These are phyloP conservation scores for Branchellion lobata DNA, from an alignment of 2,888 invertebrate genomes.

Conservation along the genomic window DNA sequence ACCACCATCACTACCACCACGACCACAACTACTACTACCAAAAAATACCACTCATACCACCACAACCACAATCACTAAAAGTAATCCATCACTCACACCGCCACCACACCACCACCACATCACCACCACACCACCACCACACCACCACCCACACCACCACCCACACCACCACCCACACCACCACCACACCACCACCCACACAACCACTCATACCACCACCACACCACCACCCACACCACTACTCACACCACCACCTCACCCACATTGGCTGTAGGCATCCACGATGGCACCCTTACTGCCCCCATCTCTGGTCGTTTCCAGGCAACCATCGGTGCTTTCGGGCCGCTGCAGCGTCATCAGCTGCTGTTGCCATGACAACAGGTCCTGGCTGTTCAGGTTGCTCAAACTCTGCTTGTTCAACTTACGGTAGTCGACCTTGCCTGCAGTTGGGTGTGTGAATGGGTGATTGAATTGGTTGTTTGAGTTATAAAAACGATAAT, in stretches of 20 bases:
- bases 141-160: background rate
- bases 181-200: background rate
- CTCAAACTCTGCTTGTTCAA: background rate
- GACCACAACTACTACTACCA: no score
- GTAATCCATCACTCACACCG: no score
- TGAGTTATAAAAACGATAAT: no score
- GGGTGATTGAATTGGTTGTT: background rate
- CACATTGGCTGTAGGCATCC: conserved; percentile 8
- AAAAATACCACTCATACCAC: no score
- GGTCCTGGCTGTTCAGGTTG: background rate
- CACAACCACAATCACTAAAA: no score
- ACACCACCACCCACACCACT: background rate
- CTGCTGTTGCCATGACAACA: background rate
- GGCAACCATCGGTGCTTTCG: conserved; percentile 21
- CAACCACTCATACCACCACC: background rate
- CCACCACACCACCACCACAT: background rate
- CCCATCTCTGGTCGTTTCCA: background rate
- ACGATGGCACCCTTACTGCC: background rate
- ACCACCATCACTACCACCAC: no score
- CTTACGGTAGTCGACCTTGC: background rate
- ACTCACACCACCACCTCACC: no score
- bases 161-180: background rate
- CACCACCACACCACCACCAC: background rate
- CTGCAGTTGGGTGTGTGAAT: background rate
- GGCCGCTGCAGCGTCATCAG: background rate